A percentile compares a stretch with the other conserved stretches of the same genome.
phyloP scores from a whole-genome alignment of 2,113 vertebrate species.

The Charina bottae region DNA sequence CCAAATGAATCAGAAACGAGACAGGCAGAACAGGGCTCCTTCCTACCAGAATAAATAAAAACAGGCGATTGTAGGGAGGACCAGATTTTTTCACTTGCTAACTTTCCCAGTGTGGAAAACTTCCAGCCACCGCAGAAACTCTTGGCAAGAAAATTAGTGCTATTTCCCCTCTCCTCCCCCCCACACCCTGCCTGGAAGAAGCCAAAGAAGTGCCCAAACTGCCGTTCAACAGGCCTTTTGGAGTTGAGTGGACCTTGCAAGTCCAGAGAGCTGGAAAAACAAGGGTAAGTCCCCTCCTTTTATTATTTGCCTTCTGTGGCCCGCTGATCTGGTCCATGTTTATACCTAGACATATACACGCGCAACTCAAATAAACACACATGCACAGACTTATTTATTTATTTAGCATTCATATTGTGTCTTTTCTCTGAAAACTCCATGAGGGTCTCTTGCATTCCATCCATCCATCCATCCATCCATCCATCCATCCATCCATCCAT shows the following conservation, averaged over 20 bases:
- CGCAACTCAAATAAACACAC: neutral
- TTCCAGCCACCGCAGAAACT: neutral
- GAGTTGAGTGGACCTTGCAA: neutral
- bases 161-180: neutral
- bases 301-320: neutral
- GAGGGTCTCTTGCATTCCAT: neutral
- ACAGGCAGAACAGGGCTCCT: neutral
- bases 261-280: neutral
- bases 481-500: no score
- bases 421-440: neutral
- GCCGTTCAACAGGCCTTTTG: neutral
- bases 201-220: neutral
- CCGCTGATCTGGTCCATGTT: neutral
- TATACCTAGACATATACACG: neutral
- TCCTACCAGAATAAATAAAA: neutral
- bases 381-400: neutral
- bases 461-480: neutral
- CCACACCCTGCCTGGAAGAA: neutral
- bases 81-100: neutral
- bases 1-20: neutral
- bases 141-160: neutral
- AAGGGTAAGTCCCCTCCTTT: neutral
- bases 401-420: neutral
- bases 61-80: neutral
- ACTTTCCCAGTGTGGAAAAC: neutral